These are phyloP conservation scores for Antennarius striatus DNA, from an alignment of 2,113 vertebrate genomes.

Conservation along the genomic window DNA sequence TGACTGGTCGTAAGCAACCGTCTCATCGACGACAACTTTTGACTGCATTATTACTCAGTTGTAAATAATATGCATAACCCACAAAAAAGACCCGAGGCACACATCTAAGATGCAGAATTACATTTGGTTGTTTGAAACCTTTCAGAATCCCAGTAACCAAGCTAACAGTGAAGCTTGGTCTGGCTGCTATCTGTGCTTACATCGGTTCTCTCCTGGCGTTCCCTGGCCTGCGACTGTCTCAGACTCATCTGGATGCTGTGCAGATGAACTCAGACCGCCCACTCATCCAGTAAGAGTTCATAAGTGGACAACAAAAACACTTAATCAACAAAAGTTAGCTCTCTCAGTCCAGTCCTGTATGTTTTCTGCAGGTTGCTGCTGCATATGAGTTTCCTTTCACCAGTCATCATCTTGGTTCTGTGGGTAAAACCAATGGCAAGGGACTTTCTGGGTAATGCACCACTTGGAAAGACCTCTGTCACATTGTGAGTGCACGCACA, in stretches of 20 bases:
- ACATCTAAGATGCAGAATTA: background rate
- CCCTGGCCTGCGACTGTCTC: conserved; percentile 91
- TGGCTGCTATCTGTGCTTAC: conserved; percentile 86
- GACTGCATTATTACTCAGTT: background rate
- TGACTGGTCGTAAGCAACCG: conserved; percentile 89
- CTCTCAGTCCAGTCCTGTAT: background rate
- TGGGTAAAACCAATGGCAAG: conserved; percentile 92
- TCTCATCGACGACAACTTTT: background rate
- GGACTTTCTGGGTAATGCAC: conserved; percentile 87
- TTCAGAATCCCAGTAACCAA: conserved; percentile 86
- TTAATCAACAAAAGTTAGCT: background rate
- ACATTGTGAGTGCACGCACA: conserved; percentile 81
- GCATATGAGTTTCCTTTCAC: conserved; percentile 89
- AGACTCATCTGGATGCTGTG: conserved; percentile 91
- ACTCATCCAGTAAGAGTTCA: conserved; percentile 81
- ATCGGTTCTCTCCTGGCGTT: conserved; percentile 91
- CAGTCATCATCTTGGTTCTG: conserved; percentile 84
- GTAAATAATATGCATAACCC: background rate
- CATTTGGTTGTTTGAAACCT: background rate
- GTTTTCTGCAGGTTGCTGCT: conserved; percentile 81
- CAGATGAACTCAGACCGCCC: conserved; percentile 83
- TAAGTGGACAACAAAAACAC: background rate
- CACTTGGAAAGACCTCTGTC: conserved; percentile 81
- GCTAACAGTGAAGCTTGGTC: conserved; percentile 84
- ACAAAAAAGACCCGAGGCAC: background rate